Evolutionary conservation across 2,888 invertebrate species (phyloP).

Genomic region (Dynastes maya): DNA sequence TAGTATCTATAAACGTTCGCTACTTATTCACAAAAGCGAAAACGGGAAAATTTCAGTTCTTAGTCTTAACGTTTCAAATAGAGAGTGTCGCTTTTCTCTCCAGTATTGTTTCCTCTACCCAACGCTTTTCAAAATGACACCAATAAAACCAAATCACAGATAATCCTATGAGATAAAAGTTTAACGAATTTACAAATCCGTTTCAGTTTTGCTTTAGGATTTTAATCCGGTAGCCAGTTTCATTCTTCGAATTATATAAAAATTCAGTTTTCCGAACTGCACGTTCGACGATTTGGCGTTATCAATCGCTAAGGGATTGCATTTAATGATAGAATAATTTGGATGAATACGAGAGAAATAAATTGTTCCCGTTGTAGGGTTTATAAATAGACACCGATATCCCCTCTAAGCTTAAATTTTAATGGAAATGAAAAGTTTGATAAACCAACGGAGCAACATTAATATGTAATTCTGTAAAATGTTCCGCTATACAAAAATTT

Average conservation of each 20-base stretch:
- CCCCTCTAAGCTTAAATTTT: not conserved
- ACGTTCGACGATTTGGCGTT: not conserved
- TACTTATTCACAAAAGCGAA: not conserved
- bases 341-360: not conserved
- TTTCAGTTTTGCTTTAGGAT: slow-evolving; percentile 41
- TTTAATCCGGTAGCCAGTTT: slow-evolving; percentile 31
- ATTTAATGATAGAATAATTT: slow-evolving; percentile 33
- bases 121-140: slow-evolving; percentile 36
- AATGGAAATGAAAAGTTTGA: not conserved
- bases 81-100: slow-evolving; percentile 24
- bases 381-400: not conserved
- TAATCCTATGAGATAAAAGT: slow-evolving; percentile 45
- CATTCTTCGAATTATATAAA: slow-evolving; percentile 39
- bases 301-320: slow-evolving; percentile 14
- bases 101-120: slow-evolving; percentile 28
- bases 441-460: not conserved
- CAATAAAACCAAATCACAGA: slow-evolving; percentile 40
- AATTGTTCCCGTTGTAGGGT: not conserved
- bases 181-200: slow-evolving; percentile 46
- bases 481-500: too few relatives aligned
- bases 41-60: slow-evolving; percentile 27
- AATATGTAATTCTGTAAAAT: not conserved
- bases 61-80: slow-evolving; percentile 14
- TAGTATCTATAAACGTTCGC: slow-evolving; percentile 6
- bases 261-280: slow-evolving; percentile 32